These are phyloP conservation scores for Lymantria dispar DNA, from an alignment of 2,888 invertebrate species.

Conservation along the genomic window DNA sequence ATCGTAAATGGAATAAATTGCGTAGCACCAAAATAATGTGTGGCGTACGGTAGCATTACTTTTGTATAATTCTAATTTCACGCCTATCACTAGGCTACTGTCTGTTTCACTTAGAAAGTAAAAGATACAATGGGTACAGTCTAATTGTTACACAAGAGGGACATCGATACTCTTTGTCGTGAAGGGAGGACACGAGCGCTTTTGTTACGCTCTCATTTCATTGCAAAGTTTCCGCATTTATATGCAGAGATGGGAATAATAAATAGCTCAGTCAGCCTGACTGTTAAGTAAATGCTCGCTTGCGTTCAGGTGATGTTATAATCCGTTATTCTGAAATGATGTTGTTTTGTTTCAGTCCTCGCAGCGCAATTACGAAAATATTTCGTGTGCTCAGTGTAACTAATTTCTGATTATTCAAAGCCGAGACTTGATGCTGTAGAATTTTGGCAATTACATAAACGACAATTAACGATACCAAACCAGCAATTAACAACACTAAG, in stretches of 20 bases:
- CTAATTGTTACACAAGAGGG: constrained; percentile 58
- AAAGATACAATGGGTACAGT: constrained; percentile 52
- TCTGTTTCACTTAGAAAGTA: constrained; percentile 68
- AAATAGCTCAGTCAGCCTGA: constrained; percentile 22
- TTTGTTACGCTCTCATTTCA: constrained; percentile 24
- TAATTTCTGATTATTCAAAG: constrained; percentile 54
- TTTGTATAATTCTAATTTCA: constrained; percentile 62
- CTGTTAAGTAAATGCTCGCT: constrained; percentile 24
- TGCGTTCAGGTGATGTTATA: constrained; percentile 32
- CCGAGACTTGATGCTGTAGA: constrained; percentile 53
- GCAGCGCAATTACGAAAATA: constrained; percentile 63
- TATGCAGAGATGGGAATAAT: constrained; percentile 25
- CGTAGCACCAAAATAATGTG: constrained; percentile 24
- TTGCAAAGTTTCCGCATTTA: constrained; percentile 19
- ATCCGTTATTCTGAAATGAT: constrained; percentile 39
- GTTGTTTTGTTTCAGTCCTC: constrained; percentile 44
- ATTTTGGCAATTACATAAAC: constrained; percentile 70
- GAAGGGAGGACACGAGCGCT: constrained; percentile 28
- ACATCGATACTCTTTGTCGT: constrained; percentile 42
- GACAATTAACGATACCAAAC: constrained; percentile 69
- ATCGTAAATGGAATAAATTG: constrained; percentile 41
- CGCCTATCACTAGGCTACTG: constrained; percentile 46
- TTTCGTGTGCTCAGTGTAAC: constrained; percentile 47
- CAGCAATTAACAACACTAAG: constrained; percentile 34
- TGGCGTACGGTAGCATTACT: constrained; percentile 26